These are phyloP conservation scores for Stigmatopora nigra DNA, from an alignment of 2,113 vertebrate genomes.

Conservation along the genomic window DNA sequence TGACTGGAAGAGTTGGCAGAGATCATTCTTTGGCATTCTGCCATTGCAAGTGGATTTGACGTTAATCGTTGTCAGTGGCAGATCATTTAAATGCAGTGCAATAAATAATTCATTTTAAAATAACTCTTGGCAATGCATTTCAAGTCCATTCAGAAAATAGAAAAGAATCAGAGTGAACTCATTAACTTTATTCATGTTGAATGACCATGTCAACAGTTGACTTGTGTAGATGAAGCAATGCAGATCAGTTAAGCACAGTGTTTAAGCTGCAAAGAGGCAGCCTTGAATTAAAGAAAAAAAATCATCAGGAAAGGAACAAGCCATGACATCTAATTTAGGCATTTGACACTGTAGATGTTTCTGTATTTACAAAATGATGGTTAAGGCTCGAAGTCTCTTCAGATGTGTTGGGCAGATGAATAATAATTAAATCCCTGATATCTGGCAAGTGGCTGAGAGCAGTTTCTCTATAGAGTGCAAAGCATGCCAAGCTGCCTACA, in stretches of 20 bases:
- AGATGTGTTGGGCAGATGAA: constrained; percentile 65
- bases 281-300: constrained; percentile 50
- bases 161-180: constrained; percentile 56
- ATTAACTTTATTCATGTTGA: constrained; percentile 71
- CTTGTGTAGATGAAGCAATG: constrained; percentile 48
- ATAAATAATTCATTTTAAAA: too few species aligned
- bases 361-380: constrained; percentile 52
- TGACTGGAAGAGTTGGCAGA: too few species aligned
- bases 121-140: background rate
- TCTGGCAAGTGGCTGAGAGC: constrained; percentile 69
- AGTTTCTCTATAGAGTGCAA: constrained; percentile 60
- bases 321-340: constrained; percentile 63
- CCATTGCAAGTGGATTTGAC: too few species aligned
- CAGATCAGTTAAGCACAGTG: constrained; percentile 56
- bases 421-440: constrained; percentile 73
- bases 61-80: too few species aligned
- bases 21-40: too few species aligned
- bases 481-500: constrained; percentile 65
- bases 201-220: constrained; percentile 62
- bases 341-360: constrained; percentile 38
- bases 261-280: constrained; percentile 44
- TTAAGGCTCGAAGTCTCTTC: constrained; percentile 73
- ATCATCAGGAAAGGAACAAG: constrained; percentile 46
- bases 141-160: constrained; percentile 12
- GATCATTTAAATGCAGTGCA: too few species aligned